Evolutionary conservation across 2,888 invertebrate genomes (phyloP), one percentile per base, ranked within the genome.

Genomic region (Heliconius aoede): DNA sequence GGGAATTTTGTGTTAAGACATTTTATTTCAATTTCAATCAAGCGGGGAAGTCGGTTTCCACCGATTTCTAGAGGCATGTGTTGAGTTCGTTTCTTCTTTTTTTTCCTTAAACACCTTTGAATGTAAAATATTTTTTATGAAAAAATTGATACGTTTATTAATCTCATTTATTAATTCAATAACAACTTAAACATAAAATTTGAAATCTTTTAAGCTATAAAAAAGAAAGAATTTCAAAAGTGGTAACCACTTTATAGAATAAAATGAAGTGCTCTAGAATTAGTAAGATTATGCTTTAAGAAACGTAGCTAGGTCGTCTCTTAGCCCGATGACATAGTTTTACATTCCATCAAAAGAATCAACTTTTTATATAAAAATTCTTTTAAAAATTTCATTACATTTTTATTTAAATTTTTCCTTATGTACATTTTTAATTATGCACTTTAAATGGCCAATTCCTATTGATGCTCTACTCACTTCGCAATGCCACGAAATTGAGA

Each of bases 311-410:
- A 62, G 78, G 60, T 78, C 73, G 68, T 77, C 71, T 61, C 79
- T 79, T 75, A 79, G 72, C 77, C 74, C 69, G 68, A 79, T 79
- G 77, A 79, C 79, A 79, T 69, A 74, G 77, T 79, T 79, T 51
- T 51, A 18, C 76, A 15, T 76, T 65, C 40, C 64, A 64, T 72
- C 64, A 76, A 76, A 64, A 64, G 71, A 76, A 72, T 72, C 13
- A 21, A 24, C 24, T 36, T 72, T 60, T 13, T 40, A 61, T 65
- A 72, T 75, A 36, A 64, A 61, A 30, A 24, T 8, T 30, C 18
- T 64, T 73, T 26, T 51, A 32, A 64, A n/a, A 65, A 36, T 65
- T 24, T 32, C 15, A 18, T 58, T 13, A 9, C 30, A 24, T 72
- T 72, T 71, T 40, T 28, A 72, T 21, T 72, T 72, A 24, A 71